Percentiles rank a stretch among this genome's conserved stretches.
Evolutionary conservation across 2,888 invertebrate species (phyloP).

Genomic region (Noctua comes): DNA sequence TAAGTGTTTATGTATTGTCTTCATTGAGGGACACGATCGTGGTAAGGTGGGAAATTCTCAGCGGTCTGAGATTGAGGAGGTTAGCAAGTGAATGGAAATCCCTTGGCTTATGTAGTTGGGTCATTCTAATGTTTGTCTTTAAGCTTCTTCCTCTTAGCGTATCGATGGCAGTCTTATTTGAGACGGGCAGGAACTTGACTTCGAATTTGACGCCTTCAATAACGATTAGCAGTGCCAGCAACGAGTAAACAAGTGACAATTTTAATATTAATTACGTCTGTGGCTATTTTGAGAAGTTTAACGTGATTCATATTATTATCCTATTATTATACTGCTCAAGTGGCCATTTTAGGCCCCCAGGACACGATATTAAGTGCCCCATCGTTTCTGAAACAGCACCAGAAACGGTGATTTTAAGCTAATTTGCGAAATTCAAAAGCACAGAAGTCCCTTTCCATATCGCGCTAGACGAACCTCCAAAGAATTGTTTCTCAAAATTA

Average conservation of each 20-base stretch:
- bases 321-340: too few species aligned
- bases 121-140: background rate
- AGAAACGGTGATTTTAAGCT: background rate
- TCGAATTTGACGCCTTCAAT: background rate
- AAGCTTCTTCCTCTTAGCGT: background rate
- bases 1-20: constrained; percentile 13
- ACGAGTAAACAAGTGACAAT: background rate
- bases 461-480: too few species aligned
- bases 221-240: too few species aligned
- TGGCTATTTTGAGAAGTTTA: too few species aligned
- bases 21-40: constrained; percentile 11
- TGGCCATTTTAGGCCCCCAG: too few species aligned
- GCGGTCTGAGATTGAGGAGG: background rate
- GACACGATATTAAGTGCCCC: background rate
- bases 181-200: background rate
- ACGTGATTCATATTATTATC: too few species aligned
- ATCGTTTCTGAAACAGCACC: background rate
- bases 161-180: background rate
- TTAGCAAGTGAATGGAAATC: background rate
- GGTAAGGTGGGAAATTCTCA: constrained; percentile 16
- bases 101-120: background rate
- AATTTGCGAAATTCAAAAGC: background rate
- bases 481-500: background rate
- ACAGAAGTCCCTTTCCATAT: background rate
- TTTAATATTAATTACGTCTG: too few species aligned